Base-by-base conservation (phyloP, 2,113 vertebrate genomes). In the Pteropus alecto region DNA sequence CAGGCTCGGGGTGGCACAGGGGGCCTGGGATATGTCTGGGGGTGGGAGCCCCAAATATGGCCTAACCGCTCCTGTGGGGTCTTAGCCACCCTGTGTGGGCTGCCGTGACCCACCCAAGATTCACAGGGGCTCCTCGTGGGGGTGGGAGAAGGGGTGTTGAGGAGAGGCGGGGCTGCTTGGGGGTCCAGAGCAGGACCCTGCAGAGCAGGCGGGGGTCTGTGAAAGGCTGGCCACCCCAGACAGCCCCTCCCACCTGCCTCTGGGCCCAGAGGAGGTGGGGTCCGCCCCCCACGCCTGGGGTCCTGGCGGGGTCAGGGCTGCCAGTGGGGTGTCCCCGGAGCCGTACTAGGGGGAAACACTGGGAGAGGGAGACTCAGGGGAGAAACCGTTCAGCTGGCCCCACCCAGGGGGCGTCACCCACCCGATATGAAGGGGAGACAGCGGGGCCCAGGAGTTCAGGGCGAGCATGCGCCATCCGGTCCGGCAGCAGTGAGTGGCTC, bases 31-130 rank as follows among this genome's bases (percentile, higher is more conserved):
- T 6, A 26, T 1, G 2, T 7, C 93, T 11, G 5, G 35, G 28
- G n/a, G 2, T 3, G 30, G 28, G 43, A 12, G 41, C 18, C 18
- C 14, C 8, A 3, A 14, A 33, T 26, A 2, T 5, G 5, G 43
- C 11, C 67, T 14, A 0, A 24, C 22, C 11, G 9, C 19, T 8
- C 0, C 24, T 0, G 33, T 2, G 51, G 67, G 58, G n/a, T 3
- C 1, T 24, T 48, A 18, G 86, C 12, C 13, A 4, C 67, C 35
- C 65, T 1, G 0, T 1, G 7, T 0, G 3, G 87, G 65, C n/a
- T n/a, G n/a, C 13, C 0, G 1, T 13, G 38, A 19, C 33, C 41
- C 1, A 0, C 26, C 67, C 1, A 0, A 11, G 28, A 15, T 35
- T 11, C 2, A 24, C 6, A 0, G 30, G 10, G 30, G 46, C 6